Base-by-base conservation (phyloP, 1,140 invertebrate genomes). In the Tribolium castaneum region DNA sequence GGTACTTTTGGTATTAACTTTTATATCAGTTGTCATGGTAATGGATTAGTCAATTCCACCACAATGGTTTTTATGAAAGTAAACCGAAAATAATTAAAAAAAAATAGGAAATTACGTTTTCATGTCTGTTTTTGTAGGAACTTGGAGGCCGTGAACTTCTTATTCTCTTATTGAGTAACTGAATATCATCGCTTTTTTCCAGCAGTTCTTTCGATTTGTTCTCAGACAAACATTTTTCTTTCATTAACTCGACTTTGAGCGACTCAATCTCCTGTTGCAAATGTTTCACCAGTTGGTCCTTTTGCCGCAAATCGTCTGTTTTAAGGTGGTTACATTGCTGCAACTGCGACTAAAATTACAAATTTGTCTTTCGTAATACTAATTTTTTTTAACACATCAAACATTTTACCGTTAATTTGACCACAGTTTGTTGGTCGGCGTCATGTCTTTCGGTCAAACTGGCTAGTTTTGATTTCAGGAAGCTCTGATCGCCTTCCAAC, bases 351-450 rank as follows among this genome's bases (percentile, higher is more conserved):
- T 81, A 56, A 34, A 80, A 19, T 19, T 19, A 19, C 16, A 76
- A 70, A 10, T 14, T 14, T 16, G 4, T 35, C 1, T 19, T 19
- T 19, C 2, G 16, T 19, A 19, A 19, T 19, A 19, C 2, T 19
- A 1, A 19, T 19, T 19, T 1, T 1, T 19, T 19, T 19, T 19
- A n/a, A n/a, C n/a, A n/a, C n/a, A n/a, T n/a, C n/a, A n/a, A n/a
- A n/a, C n/a, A n/a, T 19, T 81, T 81, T 80, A 91, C 90, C 30
- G 88, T 88, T 73, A 91, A 86, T 62, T 88, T 88, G 51, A 88
- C 87, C 49, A 91, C 89, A 2, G 91, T 80, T 77, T 89, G 84
- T 83, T 90, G 88, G 75, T 92, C 91, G 72, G 89, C 87, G 52
- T 86, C 87, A 81, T 87, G 89, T 80, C 91, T 91, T 70, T 82